A percentile compares a stretch with the other conserved stretches of the same genome.
These are phyloP conservation scores for Nansenia antarctica DNA, from an alignment of 2,113 vertebrate species.

Conservation along the genomic window DNA sequence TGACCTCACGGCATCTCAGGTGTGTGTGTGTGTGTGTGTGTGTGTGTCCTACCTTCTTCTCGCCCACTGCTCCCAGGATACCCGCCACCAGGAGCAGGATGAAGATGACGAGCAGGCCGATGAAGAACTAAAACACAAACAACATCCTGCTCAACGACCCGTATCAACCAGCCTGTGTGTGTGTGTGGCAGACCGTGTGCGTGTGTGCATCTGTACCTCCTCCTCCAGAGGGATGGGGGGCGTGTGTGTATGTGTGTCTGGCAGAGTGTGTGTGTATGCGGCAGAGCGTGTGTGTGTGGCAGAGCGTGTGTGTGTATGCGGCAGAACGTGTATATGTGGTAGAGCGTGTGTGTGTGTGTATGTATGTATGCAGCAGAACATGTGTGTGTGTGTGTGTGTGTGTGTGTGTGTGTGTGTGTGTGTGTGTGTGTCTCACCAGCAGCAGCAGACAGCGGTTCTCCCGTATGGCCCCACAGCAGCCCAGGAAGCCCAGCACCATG, in stretches of 20 bases:
- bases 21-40: too few species aligned
- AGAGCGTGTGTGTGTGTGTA: background rate
- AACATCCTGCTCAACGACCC: background rate
- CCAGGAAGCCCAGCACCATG: slow-evolving; percentile 88
- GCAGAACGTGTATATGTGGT: too few species aligned
- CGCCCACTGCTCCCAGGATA: slow-evolving; percentile 57
- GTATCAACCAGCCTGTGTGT: too few species aligned
- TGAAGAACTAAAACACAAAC: slow-evolving; percentile 63
- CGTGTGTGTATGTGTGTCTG: background rate
- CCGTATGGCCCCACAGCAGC: slow-evolving; percentile 83
- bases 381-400: background rate
- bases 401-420: background rate
- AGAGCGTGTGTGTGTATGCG: too few species aligned
- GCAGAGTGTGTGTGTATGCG: background rate
- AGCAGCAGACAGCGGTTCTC: slow-evolving; percentile 87
- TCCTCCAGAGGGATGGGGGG: too few species aligned
- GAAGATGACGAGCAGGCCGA: slow-evolving; percentile 70
- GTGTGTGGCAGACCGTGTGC: slow-evolving; percentile 62
- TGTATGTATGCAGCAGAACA: slow-evolving; percentile 77
- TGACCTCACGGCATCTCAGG: too few species aligned
- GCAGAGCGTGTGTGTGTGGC: background rate
- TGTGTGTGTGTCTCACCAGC: slow-evolving; percentile 69
- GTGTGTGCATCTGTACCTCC: background rate
- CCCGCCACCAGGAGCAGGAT: slow-evolving; percentile 68
- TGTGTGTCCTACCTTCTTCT: slow-evolving; percentile 52